A percentile compares a stretch with the other conserved stretches of the same genome.
These are phyloP conservation scores for Ibycter americanus DNA, from an alignment of 2,797 vertebrate genomes.

Conservation along the genomic window DNA sequence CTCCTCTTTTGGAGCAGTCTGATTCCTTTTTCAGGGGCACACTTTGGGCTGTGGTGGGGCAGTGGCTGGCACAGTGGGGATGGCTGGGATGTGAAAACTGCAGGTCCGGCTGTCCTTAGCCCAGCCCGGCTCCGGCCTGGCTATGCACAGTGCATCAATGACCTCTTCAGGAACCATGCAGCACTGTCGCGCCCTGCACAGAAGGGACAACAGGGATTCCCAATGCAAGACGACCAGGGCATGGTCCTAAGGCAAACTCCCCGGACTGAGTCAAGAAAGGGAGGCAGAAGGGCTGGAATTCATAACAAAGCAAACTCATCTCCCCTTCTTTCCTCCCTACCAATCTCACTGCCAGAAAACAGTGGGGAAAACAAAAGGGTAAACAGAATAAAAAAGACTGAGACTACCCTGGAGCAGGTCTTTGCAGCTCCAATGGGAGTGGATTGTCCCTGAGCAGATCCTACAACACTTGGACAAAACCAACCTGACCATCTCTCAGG, in stretches of 20 bases:
- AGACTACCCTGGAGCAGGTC: not conserved
- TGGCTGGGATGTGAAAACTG: not conserved
- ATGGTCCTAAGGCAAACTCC: not conserved
- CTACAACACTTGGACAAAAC: slow-evolving; percentile 55
- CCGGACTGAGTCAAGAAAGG: not conserved
- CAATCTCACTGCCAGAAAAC: not conserved
- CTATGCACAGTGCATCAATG: not conserved
- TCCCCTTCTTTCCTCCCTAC: not conserved
- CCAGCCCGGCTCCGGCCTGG: rapidly evolving
- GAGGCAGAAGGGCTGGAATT: not conserved
- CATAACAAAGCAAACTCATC: not conserved
- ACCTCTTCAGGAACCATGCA: not conserved
- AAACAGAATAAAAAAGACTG: not conserved
- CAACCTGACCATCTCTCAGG: not conserved
- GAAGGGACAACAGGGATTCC: not conserved
- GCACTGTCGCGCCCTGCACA: not conserved
- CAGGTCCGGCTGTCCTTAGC: not conserved
- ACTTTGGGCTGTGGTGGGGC: not conserved
- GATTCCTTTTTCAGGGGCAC: not conserved
- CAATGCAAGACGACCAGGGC: rapidly evolving
- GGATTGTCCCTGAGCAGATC: slow-evolving; percentile 33
- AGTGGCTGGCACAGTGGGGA: not conserved
- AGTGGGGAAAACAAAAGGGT: not conserved
- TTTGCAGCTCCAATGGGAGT: slow-evolving; percentile 51
- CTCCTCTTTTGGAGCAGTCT: not conserved